These are phyloP conservation scores for Neopelma chrysocephalum DNA, from an alignment of 2,797 vertebrate species.

Conservation along the genomic window DNA sequence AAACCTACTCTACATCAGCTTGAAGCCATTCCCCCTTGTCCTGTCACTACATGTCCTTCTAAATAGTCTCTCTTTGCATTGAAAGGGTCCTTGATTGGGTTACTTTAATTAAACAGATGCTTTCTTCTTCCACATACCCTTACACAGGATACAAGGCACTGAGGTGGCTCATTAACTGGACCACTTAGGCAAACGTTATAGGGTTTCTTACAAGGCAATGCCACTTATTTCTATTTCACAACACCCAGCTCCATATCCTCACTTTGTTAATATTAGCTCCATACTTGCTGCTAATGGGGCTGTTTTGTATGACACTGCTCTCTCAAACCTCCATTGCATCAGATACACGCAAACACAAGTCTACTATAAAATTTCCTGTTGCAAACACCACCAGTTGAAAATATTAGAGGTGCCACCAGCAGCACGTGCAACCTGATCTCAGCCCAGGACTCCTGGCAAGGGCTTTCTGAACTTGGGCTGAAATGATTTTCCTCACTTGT, in stretches of 20 bases:
- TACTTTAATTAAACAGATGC: not conserved
- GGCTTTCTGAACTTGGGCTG: not conserved
- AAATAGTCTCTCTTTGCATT: not conserved
- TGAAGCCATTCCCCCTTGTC: not conserved
- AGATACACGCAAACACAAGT: not conserved
- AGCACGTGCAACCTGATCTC: not conserved
- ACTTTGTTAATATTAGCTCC: not conserved
- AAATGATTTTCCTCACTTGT: not conserved
- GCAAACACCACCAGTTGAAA: not conserved
- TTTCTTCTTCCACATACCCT: not conserved
- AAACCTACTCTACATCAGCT: not conserved
- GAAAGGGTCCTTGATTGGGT: not conserved
- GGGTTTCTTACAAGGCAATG: not conserved
- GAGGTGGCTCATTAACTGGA: not conserved
- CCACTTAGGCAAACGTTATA: not conserved
- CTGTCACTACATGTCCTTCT: not conserved
- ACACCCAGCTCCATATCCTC: not conserved
- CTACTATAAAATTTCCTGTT: not conserved
- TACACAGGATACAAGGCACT: not conserved
- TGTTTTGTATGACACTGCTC: not conserved
- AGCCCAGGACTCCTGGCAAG: not conserved
- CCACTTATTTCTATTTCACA: not conserved
- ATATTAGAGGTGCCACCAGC: not conserved
- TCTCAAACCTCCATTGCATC: not conserved
- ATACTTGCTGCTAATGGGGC: not conserved